Evolutionary conservation across 2,888 invertebrate species (phyloP), one percentile per base, ranked within the genome.

Genomic region (Arctia plantaginis): DNA sequence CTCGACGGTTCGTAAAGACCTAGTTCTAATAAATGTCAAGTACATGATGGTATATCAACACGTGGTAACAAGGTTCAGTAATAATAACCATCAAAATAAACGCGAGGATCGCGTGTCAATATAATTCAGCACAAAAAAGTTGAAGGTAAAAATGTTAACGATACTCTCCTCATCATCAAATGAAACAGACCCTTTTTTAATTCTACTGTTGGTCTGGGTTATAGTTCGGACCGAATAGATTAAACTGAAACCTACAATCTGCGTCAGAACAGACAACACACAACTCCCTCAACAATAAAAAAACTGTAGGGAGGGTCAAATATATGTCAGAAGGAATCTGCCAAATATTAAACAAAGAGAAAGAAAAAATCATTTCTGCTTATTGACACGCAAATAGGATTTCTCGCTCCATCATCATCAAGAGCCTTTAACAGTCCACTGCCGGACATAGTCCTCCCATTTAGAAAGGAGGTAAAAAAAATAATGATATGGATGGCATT

Each of bases 101-200:
- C 86, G 86, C 77, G 82, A 75, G 72, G 77, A 85, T 90, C 83
- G 90, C 90, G 89, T 90, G 90, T 81, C 72, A 77, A 80, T 65
- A 69, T 67, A 71, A 77, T 76, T 81, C 73, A 72, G 73, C 78
- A 77, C 76, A 84, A 33, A 75, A 77, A 75, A 66, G 65, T 70
- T 79, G 51, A 79, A 71, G 69, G 71, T 66, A n/a, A 3, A 69
- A 35, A 68, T 73, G 72, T 81, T 70, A 77, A 75, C 69, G 72
- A 64, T 66, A 75, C 76, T 82, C 69, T 68, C 7, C 13, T 12
- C 12, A 1, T 59, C 27, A n/a, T n/a, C n/a, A n/a, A n/a, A n/a
- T n/a, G n/a, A n/a, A n/a, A n/a, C n/a, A n/a, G n/a, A n/a, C n/a
- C n/a, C n/a, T n/a, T n/a, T n/a, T n/a, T n/a, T n/a, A n/a, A n/a